Conservation (phyloP, 2,888 invertebrate genomes). For the Brassicogethes aeneus region DNA sequence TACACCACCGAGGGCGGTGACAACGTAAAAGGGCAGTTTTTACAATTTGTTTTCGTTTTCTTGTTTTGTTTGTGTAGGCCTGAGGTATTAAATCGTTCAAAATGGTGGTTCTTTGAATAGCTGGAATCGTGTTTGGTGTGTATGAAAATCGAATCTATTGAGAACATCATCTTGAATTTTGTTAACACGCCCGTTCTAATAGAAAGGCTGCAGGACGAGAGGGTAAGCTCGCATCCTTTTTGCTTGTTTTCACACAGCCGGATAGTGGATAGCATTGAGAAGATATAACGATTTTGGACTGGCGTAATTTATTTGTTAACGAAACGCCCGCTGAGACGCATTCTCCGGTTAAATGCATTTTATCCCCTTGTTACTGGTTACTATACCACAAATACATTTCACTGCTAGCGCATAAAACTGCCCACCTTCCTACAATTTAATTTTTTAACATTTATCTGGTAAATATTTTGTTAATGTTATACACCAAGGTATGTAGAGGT, state of each 20-base stretch:
- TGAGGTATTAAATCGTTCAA: background rate
- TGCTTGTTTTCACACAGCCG: constrained; percentile 16
- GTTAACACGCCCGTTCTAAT: constrained; percentile 18
- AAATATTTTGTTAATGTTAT: no score
- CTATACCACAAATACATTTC: background rate
- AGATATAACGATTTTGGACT: background rate
- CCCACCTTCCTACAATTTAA: no score
- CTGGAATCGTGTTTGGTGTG: background rate
- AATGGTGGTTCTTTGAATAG: background rate
- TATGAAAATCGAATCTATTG: constrained; percentile 22
- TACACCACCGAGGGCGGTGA: no score
- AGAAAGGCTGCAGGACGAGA: constrained; percentile 15
- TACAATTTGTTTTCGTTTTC: no score
- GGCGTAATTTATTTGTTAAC: constrained; percentile 1
- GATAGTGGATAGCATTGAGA: constrained; percentile 12
- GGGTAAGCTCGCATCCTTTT: constrained; percentile 14
- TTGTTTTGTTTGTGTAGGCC: no score
- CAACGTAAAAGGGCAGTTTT: no score
- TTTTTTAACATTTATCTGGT: no score
- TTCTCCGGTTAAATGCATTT: constrained; percentile 1
- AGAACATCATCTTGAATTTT: constrained; percentile 21
- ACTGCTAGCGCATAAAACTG: background rate
- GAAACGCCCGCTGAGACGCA: background rate
- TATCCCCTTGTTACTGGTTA: constrained; percentile 1
- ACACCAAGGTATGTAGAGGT: no score